Evolutionary conservation across 2,888 invertebrate genomes (phyloP).

Genomic region (Platycheirus albimanus): DNA sequence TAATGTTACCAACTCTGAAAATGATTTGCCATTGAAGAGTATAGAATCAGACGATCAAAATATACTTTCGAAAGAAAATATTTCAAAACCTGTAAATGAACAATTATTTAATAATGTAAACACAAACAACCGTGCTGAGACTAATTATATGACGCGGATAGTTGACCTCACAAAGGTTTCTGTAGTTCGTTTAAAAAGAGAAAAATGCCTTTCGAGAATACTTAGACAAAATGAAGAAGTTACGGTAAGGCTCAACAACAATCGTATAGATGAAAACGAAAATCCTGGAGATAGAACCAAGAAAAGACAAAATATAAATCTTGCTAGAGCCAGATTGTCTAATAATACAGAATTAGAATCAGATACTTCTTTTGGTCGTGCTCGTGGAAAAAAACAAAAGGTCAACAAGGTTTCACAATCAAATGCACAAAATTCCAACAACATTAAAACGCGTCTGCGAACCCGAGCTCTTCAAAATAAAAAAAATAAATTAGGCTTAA

Average conservation of each 20-base stretch:
- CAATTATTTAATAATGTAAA: too few species aligned
- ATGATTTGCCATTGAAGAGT: background rate
- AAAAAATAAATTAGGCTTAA: constrained; percentile 77
- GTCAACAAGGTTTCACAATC: constrained; percentile 63
- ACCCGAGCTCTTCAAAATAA: constrained; percentile 77
- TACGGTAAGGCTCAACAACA: background rate
- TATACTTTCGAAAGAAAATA: too few species aligned
- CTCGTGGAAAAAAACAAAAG: constrained; percentile 16
- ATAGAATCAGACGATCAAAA: too few species aligned
- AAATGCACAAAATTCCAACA: constrained; percentile 15
- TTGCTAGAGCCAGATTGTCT: background rate
- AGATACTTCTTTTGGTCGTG: background rate
- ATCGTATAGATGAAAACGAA: background rate
- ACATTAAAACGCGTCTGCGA: constrained; percentile 49
- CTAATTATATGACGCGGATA: background rate
- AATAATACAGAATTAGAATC: background rate
- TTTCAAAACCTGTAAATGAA: too few species aligned
- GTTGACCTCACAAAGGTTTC: constrained; percentile 63
- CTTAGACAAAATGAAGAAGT: constrained; percentile 3
- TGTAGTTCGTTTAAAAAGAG: constrained; percentile 63
- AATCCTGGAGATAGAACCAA: background rate
- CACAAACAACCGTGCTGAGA: too few species aligned
- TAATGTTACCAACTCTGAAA: background rate
- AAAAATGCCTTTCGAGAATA: constrained; percentile 39
- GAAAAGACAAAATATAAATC: background rate